Evolutionary conservation across 2,113 vertebrate species (phyloP).

Genomic region (Thomomys bottae): DNA sequence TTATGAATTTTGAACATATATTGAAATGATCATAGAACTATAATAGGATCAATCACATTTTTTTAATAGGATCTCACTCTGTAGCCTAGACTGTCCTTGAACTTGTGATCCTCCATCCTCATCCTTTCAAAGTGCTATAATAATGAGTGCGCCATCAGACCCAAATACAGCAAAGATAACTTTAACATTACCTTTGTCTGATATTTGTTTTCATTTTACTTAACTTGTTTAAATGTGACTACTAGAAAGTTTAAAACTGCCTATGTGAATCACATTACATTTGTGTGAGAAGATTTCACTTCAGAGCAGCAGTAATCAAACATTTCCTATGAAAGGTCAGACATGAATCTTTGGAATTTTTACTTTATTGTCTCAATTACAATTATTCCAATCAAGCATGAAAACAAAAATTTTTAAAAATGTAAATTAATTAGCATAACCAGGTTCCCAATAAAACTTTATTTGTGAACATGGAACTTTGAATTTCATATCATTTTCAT

Average conservation of each 20-base stretch:
- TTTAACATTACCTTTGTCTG: background rate
- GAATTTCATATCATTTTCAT: background rate
- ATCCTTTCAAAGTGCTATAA: no score
- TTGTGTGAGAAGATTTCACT: background rate
- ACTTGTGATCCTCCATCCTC: no score
- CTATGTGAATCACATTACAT: background rate
- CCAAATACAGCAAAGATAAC: background rate
- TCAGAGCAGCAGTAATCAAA: background rate
- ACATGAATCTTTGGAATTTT: conserved; percentile 5
- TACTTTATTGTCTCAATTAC: background rate
- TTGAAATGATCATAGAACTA: background rate
- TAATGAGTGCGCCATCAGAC: no score
- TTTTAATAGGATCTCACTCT: no score
- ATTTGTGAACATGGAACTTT: conserved; percentile 14
- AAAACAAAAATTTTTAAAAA: background rate
- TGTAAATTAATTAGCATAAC: background rate
- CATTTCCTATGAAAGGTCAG: background rate
- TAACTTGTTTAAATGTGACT: background rate
- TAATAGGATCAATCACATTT: background rate
- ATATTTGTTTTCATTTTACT: background rate
- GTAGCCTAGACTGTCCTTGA: no score
- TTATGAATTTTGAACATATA: background rate
- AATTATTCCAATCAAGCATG: background rate
- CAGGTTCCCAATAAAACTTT: conserved; percentile 32
- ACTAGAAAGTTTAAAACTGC: conserved; percentile 1